Evolutionary conservation across 2,888 invertebrate genomes (phyloP), one percentile per base, ranked within the genome.

Genomic region (Harpalus rubripes): DNA sequence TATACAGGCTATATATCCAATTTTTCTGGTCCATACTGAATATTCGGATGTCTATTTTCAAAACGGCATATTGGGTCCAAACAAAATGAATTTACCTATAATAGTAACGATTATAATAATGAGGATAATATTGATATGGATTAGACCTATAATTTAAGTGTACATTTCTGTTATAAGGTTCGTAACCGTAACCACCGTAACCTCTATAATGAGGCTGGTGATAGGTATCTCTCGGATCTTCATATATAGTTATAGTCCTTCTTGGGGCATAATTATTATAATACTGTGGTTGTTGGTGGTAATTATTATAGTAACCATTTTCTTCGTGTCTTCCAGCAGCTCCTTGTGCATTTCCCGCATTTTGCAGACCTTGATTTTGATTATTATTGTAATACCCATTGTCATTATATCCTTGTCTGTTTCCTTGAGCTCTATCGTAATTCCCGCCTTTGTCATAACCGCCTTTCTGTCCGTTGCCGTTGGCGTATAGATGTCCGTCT

Each of bases 121-220:
- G 15, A 8, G 72, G 72, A 22, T 74, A 74, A 16, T 74, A 41
- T 22, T 41, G 41, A 44, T 74, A 52, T 15, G 88, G 88, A 92
- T 78, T 92, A 92, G 10, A 89, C 89, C 85, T 90, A 88, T 86
- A 92, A 92, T 87, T 89, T 91, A 22, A 92, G 92, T 12, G 91
- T 92, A 85, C 92, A 88, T 92, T 92, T 52, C 91, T 92, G 81
- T 90, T 92, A 92, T 91, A 91, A 90, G 88, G 90, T 88, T 85
- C 44, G 5, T 39, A 39, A n/a, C n/a, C n/a, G n/a, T n/a, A n/a
- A n/a, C n/a, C n/a, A n/a, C n/a, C 44, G 5, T 39, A 39, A 26
- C 18, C 22, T 61, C 39, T 59, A 15, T 59, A 79, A 2, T 52
- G 44, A 8, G 63, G 63, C 16, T 7, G 18, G 16, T 15, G 15